Evolutionary conservation across 2,888 invertebrate species (phyloP), one percentile per base, ranked within the genome.

Genomic region (Dynastes hyllus): DNA sequence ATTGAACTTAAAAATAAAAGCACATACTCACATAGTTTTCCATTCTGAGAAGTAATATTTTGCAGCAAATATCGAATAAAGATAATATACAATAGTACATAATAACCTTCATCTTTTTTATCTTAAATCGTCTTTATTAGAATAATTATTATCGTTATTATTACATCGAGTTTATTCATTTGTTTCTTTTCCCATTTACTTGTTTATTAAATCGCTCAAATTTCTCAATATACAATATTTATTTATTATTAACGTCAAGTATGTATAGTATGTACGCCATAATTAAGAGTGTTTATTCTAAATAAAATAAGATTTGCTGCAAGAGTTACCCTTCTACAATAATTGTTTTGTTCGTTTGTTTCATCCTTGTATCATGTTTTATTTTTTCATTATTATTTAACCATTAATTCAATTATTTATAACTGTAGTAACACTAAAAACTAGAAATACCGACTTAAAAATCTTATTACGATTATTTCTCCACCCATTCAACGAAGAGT

Each of bases 1-100:
- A 80, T 81, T 78, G 82, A 82, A 82, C 81, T 82, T 81, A 80
- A 79, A 79, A 77, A 69, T 73, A 79, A 83, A 82, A 83, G 83
- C 83, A 83, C 82, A 81, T 80, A 81, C 83, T 82, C 80, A 82
- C 82, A 82, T 82, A 77, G 51, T 76, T 76, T 66, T 76, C 22
- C 16, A 55, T 16, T 77, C 22, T 27, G 70, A 66, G 78, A 79
- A 80, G 77, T 79, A 70, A 79, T 40, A 70, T 45, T 51, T 80
- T 80, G 73, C 80, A 79, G 79, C 79, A 77, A 79, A 80, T 51
- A 45, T 63, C 63, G 51, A 58, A 13, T 32, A 37, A 67, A 8
- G 27, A 67, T 45, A 67, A 45, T 67, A 67, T 67, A 67, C 13
- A 67, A 67, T 50, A 45, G 16, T 29, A 63, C 29, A 32, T 32